Conservation (phyloP, 2,113 vertebrate genomes). For the Clinocottus analis region DNA sequence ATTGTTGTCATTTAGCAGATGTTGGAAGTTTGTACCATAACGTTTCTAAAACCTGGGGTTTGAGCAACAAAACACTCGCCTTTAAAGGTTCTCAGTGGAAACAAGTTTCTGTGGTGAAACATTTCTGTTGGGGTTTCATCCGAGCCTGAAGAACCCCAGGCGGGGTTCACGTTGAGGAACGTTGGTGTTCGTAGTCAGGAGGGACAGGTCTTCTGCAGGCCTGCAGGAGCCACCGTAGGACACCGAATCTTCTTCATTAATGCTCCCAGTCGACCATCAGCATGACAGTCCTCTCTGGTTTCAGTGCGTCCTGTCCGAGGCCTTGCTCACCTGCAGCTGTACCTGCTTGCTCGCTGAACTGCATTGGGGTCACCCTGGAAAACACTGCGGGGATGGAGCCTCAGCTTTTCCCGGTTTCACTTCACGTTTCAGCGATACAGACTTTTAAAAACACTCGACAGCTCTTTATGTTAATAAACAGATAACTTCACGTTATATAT, state of each 20-base stretch:
- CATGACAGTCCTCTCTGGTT: constrained; percentile 74
- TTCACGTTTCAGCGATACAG: too few species aligned
- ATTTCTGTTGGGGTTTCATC: not conserved
- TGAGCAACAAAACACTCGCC: too few species aligned
- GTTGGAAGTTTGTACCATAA: too few species aligned
- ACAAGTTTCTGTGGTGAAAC: not conserved
- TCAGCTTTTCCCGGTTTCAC: not conserved
- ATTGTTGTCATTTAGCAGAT: too few species aligned
- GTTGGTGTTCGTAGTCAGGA: constrained; percentile 15
- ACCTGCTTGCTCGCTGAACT: constrained; percentile 48
- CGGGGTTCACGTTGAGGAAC: not conserved
- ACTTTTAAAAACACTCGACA: not conserved
- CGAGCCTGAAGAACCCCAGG: not conserved
- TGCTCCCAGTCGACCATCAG: constrained; percentile 81
- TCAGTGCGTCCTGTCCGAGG: constrained; percentile 54
- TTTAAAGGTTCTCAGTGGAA: not conserved
- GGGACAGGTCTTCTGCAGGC: constrained; percentile 18
- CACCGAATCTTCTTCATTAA: constrained; percentile 83
- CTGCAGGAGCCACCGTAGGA: constrained; percentile 51
- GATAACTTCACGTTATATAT: not conserved
- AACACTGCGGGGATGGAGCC: not conserved
- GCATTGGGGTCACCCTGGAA: constrained; percentile 24
- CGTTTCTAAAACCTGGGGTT: too few species aligned
- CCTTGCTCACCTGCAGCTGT: constrained; percentile 51
- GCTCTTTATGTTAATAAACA: not conserved